These are phyloP conservation scores for Arenicola marina DNA, from an alignment of 2,888 invertebrate species.

Conservation along the genomic window DNA sequence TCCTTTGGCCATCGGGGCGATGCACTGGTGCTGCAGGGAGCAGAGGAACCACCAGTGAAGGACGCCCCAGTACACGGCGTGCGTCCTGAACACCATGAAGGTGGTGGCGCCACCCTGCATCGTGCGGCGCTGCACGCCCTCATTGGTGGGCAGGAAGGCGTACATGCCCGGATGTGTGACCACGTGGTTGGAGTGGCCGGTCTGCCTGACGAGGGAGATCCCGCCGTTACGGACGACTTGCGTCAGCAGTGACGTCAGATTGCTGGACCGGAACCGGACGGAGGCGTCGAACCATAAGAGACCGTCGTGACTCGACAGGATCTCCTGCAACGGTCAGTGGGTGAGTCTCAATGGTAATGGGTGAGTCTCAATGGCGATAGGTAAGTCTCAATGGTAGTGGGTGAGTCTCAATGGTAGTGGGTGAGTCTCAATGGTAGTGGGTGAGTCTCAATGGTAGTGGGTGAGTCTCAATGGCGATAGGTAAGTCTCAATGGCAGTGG, in stretches of 20 bases:
- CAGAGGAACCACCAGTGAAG: neutral
- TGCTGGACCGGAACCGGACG: neutral
- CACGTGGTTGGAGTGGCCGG: neutral
- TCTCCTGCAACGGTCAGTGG: neutral
- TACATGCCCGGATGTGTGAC: conserved; percentile 1
- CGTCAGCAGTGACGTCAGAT: neutral
- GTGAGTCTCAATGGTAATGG: neutral
- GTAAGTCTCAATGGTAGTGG: no score
- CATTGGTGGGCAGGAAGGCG: neutral
- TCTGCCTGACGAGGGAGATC: neutral
- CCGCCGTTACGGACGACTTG: neutral
- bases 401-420: no score
- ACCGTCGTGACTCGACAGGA: neutral
- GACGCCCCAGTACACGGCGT: neutral
- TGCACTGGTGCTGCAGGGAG: neutral
- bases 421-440: no score
- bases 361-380: no score
- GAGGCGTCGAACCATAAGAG: neutral
- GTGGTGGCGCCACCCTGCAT: neutral
- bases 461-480: no score
- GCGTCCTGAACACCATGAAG: neutral
- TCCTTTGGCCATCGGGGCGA: neutral
- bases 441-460: no score
- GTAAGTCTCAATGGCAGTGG: no score
- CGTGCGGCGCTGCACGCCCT: neutral